Evolutionary conservation across 2,888 invertebrate species (phyloP).

Genomic region (Phania funesta): DNA sequence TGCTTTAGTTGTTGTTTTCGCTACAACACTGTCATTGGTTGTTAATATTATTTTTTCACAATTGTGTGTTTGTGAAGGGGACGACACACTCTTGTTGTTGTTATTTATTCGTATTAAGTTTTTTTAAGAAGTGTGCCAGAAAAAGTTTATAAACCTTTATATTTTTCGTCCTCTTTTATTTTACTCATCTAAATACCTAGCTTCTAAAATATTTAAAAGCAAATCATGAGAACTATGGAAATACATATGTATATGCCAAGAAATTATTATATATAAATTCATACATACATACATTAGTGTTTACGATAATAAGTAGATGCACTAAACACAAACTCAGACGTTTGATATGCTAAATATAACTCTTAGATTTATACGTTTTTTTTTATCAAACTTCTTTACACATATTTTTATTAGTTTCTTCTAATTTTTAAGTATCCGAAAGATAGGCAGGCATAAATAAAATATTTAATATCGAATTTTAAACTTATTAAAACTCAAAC

Average conservation of each 20-base stretch:
- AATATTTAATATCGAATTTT: background rate
- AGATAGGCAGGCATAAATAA: too few relatives aligned
- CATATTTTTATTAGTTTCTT: too few relatives aligned
- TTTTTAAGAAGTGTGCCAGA: slow-evolving; percentile 74
- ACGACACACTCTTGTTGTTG: background rate
- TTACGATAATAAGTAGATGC: background rate
- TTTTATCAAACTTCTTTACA: too few relatives aligned
- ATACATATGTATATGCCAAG: slow-evolving; percentile 29
- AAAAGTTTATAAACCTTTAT: slow-evolving; percentile 74
- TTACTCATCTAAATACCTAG: slow-evolving; percentile 32
- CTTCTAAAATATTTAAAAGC: slow-evolving; percentile 10
- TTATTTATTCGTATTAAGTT: slow-evolving; percentile 22
- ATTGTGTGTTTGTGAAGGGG: background rate
- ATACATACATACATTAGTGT: background rate
- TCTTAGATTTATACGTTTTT: too few relatives aligned
- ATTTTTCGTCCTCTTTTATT: background rate
- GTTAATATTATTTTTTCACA: slow-evolving; percentile 17
- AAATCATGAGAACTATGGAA: slow-evolving; percentile 3
- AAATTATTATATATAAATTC: background rate
- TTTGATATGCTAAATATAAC: too few relatives aligned
- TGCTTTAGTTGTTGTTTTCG: slow-evolving; percentile 9
- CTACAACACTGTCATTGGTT: background rate
- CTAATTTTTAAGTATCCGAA: too few relatives aligned
- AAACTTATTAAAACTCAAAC: too few relatives aligned
- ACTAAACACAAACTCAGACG: background rate